Base-by-base conservation (phyloP, 2,888 invertebrate genomes). In the Drosophila paranaensis region DNA sequence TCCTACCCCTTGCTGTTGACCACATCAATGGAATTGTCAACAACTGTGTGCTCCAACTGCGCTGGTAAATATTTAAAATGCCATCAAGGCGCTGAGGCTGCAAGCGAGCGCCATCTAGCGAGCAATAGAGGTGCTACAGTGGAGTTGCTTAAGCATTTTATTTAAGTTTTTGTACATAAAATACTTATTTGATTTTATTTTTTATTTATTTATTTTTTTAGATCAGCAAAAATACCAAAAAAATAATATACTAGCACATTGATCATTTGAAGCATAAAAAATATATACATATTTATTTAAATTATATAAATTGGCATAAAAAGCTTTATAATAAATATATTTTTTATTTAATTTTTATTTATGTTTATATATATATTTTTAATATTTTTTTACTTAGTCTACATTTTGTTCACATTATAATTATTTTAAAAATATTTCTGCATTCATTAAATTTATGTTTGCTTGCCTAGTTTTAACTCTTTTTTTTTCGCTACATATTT, bases 61-160 rank as follows among this genome's bases (percentile, higher is more conserved):
- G 55, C 66, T 86, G 62, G 45, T 88, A 78, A 84, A 84, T 88
- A 84, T 88, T 88, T 84, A 78, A 88, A 89, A 74, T 67, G 64
- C 71, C 72, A 69, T 62, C 57, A 55, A 42, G 45, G 43, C 27
- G 9, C 33, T 4, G 56, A 20, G 6, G 56, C 56, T 39, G 20
- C 2, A 1, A 13, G 10, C 5, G 33, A 40, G 33, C 14, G 56
- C 56, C 56, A 56, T 25, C 56, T 56, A 43, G 42, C 43, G 56
- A 3, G n/a, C 10, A 11, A 10, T 30, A 16, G 54, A 16, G 3
- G 27, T 10, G 35, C 16, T 30, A 27, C 30, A 40, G 27, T 25
- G 4, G n/a, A 25, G 25, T 53, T 25, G 14, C 10, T 25, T 37
- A 16, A 10, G 5, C 6, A n/a, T 3, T 33, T 33, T 11, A 25